Percentiles rank a stretch among this genome's conserved stretches.
Conservation (phyloP, 1,140 invertebrate genomes). For the Cyrtorhinus lividipennis region DNA sequence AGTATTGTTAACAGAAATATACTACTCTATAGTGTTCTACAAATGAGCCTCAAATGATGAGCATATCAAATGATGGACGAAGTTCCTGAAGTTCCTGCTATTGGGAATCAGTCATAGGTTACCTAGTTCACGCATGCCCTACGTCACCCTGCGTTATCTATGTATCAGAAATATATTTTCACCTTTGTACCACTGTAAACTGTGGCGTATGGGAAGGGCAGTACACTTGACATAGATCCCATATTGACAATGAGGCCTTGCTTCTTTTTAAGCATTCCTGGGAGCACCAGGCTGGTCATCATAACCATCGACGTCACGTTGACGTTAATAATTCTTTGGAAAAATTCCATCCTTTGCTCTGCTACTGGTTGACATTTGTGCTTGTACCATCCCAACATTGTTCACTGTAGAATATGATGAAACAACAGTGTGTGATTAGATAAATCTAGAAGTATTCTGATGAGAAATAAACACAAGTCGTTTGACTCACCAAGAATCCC, state of each 20-base stretch:
- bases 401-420: neutral
- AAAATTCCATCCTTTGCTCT: neutral
- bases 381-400: neutral
- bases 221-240: neutral
- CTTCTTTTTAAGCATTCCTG: neutral
- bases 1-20: no score
- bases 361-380: neutral
- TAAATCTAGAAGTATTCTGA: neutral
- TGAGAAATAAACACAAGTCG: neutral
- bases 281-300: neutral
- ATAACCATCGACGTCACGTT: neutral
- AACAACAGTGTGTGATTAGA: neutral
- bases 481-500: neutral
- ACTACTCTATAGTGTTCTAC: no score
- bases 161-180: no score
- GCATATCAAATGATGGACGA: no score
- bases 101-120: no score
- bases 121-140: no score
- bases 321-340: neutral
- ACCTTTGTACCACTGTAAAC: neutral
- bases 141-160: no score
- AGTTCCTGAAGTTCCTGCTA: no score
- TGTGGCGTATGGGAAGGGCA: neutral
- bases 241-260: neutral
- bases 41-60: no score